Percentiles rank a stretch among this genome's conserved stretches.
These are phyloP conservation scores for Triplophysa bombifrons DNA, from an alignment of 2,797 vertebrate species.

Conservation along the genomic window DNA sequence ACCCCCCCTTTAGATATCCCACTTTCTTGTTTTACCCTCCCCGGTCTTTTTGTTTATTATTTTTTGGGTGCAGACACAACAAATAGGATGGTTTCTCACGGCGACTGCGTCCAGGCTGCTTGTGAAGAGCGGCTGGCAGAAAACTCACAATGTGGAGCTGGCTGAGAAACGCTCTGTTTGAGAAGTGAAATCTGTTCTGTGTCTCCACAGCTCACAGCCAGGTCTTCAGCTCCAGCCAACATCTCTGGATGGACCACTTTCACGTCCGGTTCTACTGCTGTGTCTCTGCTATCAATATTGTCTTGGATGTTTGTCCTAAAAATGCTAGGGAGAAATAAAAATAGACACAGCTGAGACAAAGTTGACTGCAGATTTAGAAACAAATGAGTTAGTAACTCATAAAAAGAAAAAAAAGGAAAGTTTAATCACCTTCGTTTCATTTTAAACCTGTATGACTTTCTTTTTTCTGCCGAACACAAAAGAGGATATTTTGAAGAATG, in stretches of 20 bases:
- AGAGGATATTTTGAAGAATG: too few relatives aligned
- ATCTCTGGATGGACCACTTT: constrained; percentile 81
- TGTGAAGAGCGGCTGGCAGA: constrained; percentile 59
- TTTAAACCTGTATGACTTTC: too few relatives aligned
- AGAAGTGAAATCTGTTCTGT: constrained; percentile 86
- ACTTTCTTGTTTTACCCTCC: constrained; percentile 33
- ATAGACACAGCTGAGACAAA: too few relatives aligned
- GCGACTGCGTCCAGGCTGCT: constrained; percentile 60
- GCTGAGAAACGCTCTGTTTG: constrained; percentile 76
- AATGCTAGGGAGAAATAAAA: background rate
- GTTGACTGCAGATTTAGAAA: too few relatives aligned
- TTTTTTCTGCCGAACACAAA: too few relatives aligned
- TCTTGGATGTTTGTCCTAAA: background rate
- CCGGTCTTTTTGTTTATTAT: constrained; percentile 14
- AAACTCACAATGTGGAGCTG: constrained; percentile 52
- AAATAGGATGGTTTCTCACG: constrained; percentile 62
- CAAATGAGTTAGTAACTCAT: too few relatives aligned
- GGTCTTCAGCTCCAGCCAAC: constrained; percentile 87
- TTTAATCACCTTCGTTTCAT: too few relatives aligned
- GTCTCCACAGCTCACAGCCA: constrained; percentile 79
- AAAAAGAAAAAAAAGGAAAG: too few relatives aligned
- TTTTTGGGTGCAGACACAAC: constrained; percentile 57
- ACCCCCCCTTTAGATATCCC: constrained; percentile 41
- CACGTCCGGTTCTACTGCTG: constrained; percentile 31
- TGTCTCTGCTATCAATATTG: background rate